Conservation (phyloP, 1,140 invertebrate species). For the Holotrichia oblita region DNA sequence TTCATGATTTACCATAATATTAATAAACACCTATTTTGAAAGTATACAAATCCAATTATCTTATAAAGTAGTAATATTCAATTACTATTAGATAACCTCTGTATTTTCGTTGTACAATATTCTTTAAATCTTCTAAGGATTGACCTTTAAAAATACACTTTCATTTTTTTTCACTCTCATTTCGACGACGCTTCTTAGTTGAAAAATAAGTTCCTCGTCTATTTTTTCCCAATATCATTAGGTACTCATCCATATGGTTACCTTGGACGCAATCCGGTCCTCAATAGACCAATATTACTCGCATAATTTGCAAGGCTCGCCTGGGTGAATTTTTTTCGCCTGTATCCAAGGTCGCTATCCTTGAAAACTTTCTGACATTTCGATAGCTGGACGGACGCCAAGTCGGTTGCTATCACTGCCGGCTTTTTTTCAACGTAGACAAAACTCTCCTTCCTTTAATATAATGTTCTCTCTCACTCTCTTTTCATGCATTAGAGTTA, state of each 20-base stretch:
- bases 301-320: conserved; percentile 12
- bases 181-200: neutral
- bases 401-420: conserved; percentile 22
- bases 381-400: conserved; percentile 7
- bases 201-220: neutral
- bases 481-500: neutral
- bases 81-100: too few relatives aligned
- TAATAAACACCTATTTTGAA: too few relatives aligned
- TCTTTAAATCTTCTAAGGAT: neutral
- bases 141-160: neutral
- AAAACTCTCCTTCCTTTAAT: neutral
- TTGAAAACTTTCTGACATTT: conserved; percentile 34
- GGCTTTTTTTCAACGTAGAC: conserved; percentile 20
- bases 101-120: neutral
- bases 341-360: conserved; percentile 21
- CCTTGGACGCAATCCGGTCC: neutral
- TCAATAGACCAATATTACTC: conserved; percentile 9
- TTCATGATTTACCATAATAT: too few relatives aligned
- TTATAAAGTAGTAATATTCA: too few relatives aligned
- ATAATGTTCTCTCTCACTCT: neutral
- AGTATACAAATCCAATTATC: too few relatives aligned
- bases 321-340: neutral
- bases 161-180: conserved; percentile 15
- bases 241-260: conserved; percentile 11
- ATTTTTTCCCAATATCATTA: conserved; percentile 16